Evolutionary conservation across 2,888 invertebrate genomes (phyloP).

Genomic region (Phyto melanocephala): DNA sequence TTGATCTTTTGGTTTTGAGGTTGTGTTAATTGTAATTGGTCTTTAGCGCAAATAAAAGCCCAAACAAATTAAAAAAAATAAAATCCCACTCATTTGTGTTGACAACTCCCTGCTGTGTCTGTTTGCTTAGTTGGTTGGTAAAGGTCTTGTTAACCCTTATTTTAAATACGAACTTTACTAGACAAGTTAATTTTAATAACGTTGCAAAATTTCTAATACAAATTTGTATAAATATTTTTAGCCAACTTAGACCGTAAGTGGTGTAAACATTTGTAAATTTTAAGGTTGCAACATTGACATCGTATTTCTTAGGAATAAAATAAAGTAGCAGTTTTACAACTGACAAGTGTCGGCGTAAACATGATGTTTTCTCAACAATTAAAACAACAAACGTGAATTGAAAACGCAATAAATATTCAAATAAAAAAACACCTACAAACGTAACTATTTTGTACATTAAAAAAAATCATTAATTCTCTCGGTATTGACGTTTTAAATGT

Average conservation of each 20-base stretch:
- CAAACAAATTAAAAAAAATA: neutral
- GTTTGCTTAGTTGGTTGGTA: neutral
- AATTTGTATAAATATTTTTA: no score
- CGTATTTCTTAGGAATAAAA: neutral
- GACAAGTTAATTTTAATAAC: neutral
- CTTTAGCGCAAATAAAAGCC: conserved; percentile 32
- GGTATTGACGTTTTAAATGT: conserved; percentile 47
- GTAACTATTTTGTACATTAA: neutral
- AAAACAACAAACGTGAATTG: neutral
- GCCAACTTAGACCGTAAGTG: no score
- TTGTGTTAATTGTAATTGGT: conserved; percentile 50
- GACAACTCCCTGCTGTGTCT: conserved; percentile 62
- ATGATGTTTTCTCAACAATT: neutral
- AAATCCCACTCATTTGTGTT: conserved; percentile 16
- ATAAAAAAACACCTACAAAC: conserved; percentile 36
- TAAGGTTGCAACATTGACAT: neutral
- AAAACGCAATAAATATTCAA: conserved; percentile 32
- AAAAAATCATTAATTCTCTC: conserved; percentile 10
- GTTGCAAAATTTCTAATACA: neutral
- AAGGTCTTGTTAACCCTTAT: conserved; percentile 7
- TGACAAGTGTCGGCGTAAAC: conserved; percentile 27
- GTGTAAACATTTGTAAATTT: neutral
- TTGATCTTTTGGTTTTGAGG: conserved; percentile 57
- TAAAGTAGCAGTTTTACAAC: neutral
- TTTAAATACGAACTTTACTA: neutral